phyloP scores from a whole-genome alignment of 2,113 vertebrate species.

The Saguinus imperator region DNA sequence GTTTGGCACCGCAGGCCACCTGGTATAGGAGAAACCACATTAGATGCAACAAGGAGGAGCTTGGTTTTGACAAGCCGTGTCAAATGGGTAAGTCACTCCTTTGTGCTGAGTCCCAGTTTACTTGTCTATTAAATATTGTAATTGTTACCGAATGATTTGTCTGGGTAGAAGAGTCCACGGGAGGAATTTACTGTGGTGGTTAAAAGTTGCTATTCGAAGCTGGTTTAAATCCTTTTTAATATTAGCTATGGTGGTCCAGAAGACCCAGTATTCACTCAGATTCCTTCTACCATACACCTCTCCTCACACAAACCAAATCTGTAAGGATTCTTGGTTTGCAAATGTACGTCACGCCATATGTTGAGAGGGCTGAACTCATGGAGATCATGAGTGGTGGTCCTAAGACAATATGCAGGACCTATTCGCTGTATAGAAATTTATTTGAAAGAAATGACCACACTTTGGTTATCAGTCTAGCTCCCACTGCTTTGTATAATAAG shows the following conservation, averaged over 20 bases:
- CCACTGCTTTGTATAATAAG: background rate
- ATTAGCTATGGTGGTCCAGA: background rate
- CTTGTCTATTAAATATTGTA: conserved; percentile 39
- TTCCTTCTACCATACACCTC: background rate
- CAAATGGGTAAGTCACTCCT: background rate
- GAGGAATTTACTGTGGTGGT: background rate
- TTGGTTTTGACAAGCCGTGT: background rate
- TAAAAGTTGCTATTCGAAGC: background rate
- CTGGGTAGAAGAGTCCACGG: background rate
- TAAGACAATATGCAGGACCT: too few relatives aligned
- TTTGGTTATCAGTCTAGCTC: background rate
- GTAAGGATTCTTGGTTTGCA: too few relatives aligned
- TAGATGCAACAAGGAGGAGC: background rate
- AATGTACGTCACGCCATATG: too few relatives aligned
- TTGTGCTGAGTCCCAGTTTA: background rate
- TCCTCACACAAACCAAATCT: too few relatives aligned
- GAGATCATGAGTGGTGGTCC: too few relatives aligned
- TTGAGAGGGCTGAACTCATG: too few relatives aligned
- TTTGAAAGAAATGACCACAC: background rate
- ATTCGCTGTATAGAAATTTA: background rate
- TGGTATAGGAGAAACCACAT: background rate
- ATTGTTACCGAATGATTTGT: background rate
- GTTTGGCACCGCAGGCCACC: background rate
- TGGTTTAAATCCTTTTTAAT: background rate
- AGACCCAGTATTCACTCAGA: background rate